Conservation (phyloP, 2,888 invertebrate genomes). For the Drosophila pseudotakahashii region DNA sequence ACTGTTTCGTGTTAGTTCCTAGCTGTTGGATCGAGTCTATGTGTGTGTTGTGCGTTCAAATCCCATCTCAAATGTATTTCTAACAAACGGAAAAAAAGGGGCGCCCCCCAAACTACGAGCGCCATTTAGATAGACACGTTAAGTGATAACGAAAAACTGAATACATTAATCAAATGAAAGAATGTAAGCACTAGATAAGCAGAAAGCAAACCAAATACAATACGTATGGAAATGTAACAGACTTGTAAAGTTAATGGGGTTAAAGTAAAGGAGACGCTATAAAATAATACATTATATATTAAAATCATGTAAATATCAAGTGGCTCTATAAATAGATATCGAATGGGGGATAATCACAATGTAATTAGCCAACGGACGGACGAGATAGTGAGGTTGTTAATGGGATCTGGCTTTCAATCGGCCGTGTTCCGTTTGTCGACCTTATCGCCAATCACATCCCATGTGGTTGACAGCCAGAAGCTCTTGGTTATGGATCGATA, state of each 20-base stretch:
- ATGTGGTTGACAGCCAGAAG: background rate
- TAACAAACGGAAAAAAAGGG: background rate
- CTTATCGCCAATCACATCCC: slow-evolving; percentile 4
- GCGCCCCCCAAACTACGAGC: too few relatives aligned
- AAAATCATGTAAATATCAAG: background rate
- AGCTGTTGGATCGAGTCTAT: too few relatives aligned
- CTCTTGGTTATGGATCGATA: slow-evolving; percentile 4
- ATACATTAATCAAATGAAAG: slow-evolving; percentile 6
- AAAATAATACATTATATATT: too few relatives aligned
- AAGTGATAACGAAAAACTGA: slow-evolving; percentile 4
- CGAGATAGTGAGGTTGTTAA: background rate
- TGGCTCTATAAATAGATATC: background rate
- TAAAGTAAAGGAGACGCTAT: background rate
- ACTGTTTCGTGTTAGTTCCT: too few relatives aligned
- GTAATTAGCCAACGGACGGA: background rate
- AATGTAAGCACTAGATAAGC: slow-evolving; percentile 6
- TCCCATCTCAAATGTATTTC: background rate
- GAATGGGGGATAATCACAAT: background rate
- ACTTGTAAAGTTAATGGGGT: background rate
- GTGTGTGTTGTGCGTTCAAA: too few relatives aligned
- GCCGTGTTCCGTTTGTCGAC: background rate
- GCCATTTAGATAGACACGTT: slow-evolving; percentile 3
- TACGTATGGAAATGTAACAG: background rate
- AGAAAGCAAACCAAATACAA: slow-evolving; percentile 14
- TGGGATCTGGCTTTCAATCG: slow-evolving; percentile 1